Percentiles rank a stretch among this genome's conserved stretches.
These are phyloP conservation scores for Megamerina dolium DNA, from an alignment of 2,888 invertebrate species.

Conservation along the genomic window DNA sequence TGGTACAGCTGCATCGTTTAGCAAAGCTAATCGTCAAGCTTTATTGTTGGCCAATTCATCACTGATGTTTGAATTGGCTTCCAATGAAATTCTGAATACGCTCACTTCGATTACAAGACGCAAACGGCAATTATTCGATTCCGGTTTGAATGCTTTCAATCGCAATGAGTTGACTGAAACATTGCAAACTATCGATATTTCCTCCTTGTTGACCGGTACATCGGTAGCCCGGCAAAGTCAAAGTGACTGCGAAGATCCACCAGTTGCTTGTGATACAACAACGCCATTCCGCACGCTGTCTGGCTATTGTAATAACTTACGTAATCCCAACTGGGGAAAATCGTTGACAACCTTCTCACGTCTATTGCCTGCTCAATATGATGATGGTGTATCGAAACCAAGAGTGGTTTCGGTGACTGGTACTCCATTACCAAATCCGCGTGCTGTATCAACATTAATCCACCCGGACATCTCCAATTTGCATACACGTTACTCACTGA, in stretches of 20 bases:
- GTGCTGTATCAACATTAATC: constrained; percentile 78
- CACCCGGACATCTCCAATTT: constrained; percentile 89
- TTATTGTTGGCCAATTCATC: constrained; percentile 79
- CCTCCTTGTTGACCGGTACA: constrained; percentile 58
- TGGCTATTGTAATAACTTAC: constrained; percentile 82
- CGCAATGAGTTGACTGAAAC: constrained; percentile 68
- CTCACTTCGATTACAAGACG: constrained; percentile 52
- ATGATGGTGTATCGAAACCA: constrained; percentile 82
- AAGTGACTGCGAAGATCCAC: constrained; percentile 60
- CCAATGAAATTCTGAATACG: constrained; percentile 75
- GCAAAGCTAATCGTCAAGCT: constrained; percentile 81
- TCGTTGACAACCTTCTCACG: constrained; percentile 80
- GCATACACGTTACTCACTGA: constrained; percentile 79
- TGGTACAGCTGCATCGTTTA: constrained; percentile 84
- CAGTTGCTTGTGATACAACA: constrained; percentile 64
- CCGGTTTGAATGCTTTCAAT: constrained; percentile 52
- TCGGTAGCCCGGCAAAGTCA: constrained; percentile 20
- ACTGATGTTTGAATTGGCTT: constrained; percentile 77
- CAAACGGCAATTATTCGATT: constrained; percentile 69
- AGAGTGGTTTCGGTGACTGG: constrained; percentile 70
- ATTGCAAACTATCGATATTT: constrained; percentile 72
- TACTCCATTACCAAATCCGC: constrained; percentile 72
- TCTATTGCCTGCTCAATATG: constrained; percentile 77
- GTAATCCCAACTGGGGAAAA: constrained; percentile 76
- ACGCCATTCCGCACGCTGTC: constrained; percentile 65